Conservation (phyloP, 1,140 invertebrate genomes). For the Brachionus angularis region DNA sequence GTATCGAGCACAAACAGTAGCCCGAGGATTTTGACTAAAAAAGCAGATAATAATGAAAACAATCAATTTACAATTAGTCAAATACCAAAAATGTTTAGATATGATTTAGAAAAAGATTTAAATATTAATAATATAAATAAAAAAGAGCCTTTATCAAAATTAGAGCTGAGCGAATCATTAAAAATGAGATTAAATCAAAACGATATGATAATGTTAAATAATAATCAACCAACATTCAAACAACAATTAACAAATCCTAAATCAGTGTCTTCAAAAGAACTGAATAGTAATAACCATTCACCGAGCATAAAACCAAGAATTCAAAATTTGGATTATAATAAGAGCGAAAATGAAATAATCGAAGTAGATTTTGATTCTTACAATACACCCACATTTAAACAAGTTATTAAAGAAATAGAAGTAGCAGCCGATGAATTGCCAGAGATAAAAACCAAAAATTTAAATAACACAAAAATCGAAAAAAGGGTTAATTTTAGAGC, state of each 20-base stretch:
- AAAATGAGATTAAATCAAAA: conserved; percentile 23
- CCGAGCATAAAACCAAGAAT: conserved; percentile 22
- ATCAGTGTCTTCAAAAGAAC: no score
- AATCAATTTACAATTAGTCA: background rate
- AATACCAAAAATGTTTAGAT: conserved; percentile 25
- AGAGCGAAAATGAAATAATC: background rate
- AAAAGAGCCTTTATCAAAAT: background rate
- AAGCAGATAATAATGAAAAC: no score
- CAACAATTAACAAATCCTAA: background rate
- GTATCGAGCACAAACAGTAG: no score
- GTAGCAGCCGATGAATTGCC: background rate
- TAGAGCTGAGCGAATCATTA: background rate
- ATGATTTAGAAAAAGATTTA: conserved; percentile 7
- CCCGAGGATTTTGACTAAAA: no score
- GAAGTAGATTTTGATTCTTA: conserved; percentile 17
- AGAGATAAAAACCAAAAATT: no score
- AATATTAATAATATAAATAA: no score
- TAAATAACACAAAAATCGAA: background rate
- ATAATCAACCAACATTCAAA: no score
- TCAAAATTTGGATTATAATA: background rate
- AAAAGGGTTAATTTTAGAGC: conserved; percentile 26
- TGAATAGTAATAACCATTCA: no score
- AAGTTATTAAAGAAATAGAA: background rate
- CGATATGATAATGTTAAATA: background rate
- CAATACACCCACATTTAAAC: background rate